These are phyloP conservation scores for Colinus virginianus DNA, from an alignment of 2,113 vertebrate species.

Conservation along the genomic window DNA sequence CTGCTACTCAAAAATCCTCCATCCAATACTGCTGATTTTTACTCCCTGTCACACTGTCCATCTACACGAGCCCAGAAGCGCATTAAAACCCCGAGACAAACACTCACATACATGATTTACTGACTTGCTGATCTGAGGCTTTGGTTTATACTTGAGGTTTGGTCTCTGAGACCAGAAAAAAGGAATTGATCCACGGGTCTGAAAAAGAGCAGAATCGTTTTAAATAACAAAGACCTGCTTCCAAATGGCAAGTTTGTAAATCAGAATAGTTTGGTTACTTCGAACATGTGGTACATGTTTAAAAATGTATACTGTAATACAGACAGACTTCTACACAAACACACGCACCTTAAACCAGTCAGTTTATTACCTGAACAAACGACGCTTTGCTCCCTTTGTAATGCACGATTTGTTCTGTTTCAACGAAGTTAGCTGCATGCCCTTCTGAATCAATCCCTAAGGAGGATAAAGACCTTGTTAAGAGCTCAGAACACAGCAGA, in stretches of 20 bases:
- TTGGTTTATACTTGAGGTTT: constrained; percentile 95
- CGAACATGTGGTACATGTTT: no score
- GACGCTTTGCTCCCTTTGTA: constrained; percentile 89
- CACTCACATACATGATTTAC: constrained; percentile 88
- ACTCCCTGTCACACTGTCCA: neutral
- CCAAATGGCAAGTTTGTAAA: neutral
- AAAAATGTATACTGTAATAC: neutral
- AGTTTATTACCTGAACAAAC: constrained; percentile 83
- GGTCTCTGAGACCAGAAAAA: constrained; percentile 97
- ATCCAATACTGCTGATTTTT: neutral
- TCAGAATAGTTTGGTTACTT: neutral
- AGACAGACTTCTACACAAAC: neutral
- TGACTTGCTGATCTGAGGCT: constrained; percentile 94
- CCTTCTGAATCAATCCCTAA: constrained; percentile 96
- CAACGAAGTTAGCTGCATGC: constrained; percentile 96
- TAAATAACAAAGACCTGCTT: neutral
- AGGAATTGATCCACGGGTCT: constrained; percentile 96
- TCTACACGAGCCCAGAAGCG: neutral
- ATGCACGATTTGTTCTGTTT: constrained; percentile 95
- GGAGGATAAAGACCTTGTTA: neutral
- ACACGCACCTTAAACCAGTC: neutral
- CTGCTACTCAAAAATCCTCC: neutral
- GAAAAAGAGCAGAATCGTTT: constrained; percentile 27
- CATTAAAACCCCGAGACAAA: neutral
- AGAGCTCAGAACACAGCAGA: neutral